Evolutionary conservation across 2,888 invertebrate species (phyloP), one percentile per base, ranked within the genome.

Genomic region (Hyposoter dolosus): DNA sequence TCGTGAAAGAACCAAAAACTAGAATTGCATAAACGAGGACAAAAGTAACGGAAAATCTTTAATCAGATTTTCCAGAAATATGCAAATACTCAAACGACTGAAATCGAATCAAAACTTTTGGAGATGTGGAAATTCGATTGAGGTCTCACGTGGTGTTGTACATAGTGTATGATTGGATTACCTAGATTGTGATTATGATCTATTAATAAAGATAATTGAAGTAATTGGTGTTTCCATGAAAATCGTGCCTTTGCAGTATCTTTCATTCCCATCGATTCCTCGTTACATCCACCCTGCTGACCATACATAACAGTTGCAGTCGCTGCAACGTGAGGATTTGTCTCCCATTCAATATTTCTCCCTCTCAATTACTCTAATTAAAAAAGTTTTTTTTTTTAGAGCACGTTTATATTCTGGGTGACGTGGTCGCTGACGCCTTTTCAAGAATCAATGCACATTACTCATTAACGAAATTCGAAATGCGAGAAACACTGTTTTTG

Each of bases 131-230:
- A 53, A 43, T 19, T 19, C 28, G 10, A 60, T 28, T 60, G n/a
- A 82, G 65, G 65, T 78, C 63, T 80, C 35, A 76, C 50, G 71
- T 63, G 69, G 79, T 80, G 82, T 87, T 91, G 91, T 91, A 91
- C 72, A 91, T 91, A 91, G 91, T 91, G 91, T 91, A 91, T 89
- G 88, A 91, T 91, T 91, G 88, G 47, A 71, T 88, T 88, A 86
- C 86, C 86, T 90, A 91, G 90, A 87, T 89, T 88, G 88, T 86
- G 80, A 86, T 85, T 79, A 82, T 79, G 75, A 69, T 79, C 75
- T 69, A 78, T 82, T 65, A 85, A 85, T 85, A 82, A 84, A 86
- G 69, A 76, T 78, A 82, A 78, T 78, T 69, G 78, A 85, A 69
- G 69, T 79, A 78, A 78, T 81, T 47, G 82, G 68, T 75, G 82